Conservation (phyloP, 2,113 vertebrate species). For the Actenoides hombroni region DNA sequence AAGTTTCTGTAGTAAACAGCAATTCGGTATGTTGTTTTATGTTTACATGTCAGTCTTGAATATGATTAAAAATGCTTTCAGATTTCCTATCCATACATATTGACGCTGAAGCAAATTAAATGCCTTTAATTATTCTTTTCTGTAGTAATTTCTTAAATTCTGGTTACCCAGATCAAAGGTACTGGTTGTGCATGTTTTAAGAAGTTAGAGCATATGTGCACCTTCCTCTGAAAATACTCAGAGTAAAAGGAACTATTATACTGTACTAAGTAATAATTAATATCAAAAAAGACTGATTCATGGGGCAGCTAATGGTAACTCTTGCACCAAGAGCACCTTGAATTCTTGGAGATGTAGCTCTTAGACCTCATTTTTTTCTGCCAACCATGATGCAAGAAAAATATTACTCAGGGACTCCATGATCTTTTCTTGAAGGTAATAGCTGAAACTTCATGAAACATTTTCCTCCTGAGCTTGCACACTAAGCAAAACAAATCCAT, state of each 20-base stretch:
- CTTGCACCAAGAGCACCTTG: background rate
- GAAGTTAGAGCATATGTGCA: background rate
- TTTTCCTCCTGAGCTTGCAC: background rate
- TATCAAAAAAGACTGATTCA: background rate
- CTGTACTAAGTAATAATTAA: background rate
- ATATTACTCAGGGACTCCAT: background rate
- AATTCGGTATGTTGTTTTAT: background rate
- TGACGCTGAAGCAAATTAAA: background rate
- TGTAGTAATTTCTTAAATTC: background rate
- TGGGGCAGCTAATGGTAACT: background rate
- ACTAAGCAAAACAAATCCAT: background rate
- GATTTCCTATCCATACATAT: background rate
- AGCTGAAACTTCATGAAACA: background rate
- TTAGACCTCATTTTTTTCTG: background rate
- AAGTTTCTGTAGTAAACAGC: background rate
- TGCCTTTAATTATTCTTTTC: background rate
- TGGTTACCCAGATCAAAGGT: background rate
- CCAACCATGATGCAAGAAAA: background rate
- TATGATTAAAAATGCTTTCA: background rate
- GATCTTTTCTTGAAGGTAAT: background rate
- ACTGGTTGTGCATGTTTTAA: background rate
- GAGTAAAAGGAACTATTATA: background rate
- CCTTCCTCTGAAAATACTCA: background rate
- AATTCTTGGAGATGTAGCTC: background rate
- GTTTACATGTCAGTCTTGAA: background rate